Conservation (phyloP, 2,113 vertebrate genomes). For the Felis chaus region DNA sequence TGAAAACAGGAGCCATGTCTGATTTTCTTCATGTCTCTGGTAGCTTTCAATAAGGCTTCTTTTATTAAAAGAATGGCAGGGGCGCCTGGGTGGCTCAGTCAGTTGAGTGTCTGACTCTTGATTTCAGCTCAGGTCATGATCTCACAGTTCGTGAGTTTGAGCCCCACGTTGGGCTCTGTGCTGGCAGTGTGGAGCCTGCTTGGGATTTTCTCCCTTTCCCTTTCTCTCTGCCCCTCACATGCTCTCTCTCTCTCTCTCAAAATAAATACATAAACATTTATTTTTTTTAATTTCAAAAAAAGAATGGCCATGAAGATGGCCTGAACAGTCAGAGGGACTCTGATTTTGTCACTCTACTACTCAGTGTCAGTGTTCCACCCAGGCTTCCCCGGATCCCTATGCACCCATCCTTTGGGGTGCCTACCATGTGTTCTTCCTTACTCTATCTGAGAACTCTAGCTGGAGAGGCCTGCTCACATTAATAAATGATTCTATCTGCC, state of each 20-base stretch:
- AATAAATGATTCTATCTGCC: not conserved
- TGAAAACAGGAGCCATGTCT: not conserved
- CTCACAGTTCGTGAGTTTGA: no score
- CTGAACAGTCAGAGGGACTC: not conserved
- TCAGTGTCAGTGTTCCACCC: not conserved
- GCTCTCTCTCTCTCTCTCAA: no score
- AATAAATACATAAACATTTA: no score
- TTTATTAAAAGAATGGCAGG: not conserved
- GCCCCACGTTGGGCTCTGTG: no score
- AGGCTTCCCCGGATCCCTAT: not conserved
- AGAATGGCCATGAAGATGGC: not conserved
- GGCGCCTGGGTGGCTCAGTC: no score
- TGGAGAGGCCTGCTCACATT: not conserved
- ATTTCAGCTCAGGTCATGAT: no score
- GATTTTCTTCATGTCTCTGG: not conserved
- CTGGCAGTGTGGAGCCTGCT: no score
- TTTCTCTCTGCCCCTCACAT: no score
- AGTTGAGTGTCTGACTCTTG: no score
- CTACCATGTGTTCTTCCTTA: not conserved
- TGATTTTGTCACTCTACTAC: not conserved
- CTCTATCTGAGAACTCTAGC: not conserved
- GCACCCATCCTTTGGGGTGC: not conserved
- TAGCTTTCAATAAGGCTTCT: not conserved
- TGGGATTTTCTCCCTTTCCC: no score
- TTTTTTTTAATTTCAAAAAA: no score